These are phyloP conservation scores for Mormyrops attenuatus DNA, from an alignment of 2,797 vertebrate genomes.

Conservation along the genomic window DNA sequence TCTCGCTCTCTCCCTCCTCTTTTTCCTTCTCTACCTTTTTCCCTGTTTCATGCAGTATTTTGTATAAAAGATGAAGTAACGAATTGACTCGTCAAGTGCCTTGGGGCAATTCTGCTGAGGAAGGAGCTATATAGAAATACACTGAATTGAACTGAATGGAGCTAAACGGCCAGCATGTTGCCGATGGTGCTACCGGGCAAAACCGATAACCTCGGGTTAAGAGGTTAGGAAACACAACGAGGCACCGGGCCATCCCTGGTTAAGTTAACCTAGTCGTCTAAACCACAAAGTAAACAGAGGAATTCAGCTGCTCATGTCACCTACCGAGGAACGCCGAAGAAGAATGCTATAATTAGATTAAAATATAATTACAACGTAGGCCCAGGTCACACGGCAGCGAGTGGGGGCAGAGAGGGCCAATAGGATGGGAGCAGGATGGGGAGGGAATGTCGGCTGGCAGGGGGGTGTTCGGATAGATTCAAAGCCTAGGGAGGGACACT, in stretches of 20 bases:
- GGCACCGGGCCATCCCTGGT: neutral
- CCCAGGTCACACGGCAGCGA: neutral
- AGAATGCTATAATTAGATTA: neutral
- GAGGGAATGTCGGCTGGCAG: neutral
- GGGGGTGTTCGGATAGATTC: neutral
- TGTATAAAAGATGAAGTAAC: neutral
- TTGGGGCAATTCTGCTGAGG: neutral
- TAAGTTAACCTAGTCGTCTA: neutral
- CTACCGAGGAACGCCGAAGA: neutral
- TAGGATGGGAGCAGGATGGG: neutral
- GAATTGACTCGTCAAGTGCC: neutral
- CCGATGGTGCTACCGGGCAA: neutral
- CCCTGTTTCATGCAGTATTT: neutral
- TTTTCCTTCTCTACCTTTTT: neutral
- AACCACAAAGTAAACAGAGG: neutral
- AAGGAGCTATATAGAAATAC: neutral
- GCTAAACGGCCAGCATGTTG: neutral
- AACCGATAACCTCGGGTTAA: neutral
- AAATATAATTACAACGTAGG: neutral
- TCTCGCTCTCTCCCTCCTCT: neutral
- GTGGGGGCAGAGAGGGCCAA: neutral
- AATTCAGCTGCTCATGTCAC: neutral
- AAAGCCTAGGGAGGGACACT: neutral
- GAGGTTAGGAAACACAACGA: neutral
- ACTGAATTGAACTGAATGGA: neutral